phyloP scores from a whole-genome alignment of 1,140 invertebrate species.

The Zaprionus taronus region DNA sequence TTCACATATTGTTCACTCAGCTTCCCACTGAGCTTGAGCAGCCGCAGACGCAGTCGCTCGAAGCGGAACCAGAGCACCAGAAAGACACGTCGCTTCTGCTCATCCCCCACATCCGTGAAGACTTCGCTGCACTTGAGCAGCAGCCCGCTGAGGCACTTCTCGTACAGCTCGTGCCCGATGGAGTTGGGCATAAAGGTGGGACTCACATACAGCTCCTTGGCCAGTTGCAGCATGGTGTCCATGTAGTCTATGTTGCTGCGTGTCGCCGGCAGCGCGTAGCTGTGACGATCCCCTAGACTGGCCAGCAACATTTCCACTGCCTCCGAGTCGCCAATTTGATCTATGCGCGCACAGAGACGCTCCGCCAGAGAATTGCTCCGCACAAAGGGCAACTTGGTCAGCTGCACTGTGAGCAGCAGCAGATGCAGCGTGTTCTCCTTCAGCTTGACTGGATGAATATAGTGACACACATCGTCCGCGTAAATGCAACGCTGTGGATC shows the following conservation, averaged over 20 bases:
- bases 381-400: constrained; percentile 87
- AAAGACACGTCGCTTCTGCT: constrained; percentile 84
- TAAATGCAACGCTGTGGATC: constrained; percentile 88
- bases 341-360: constrained; percentile 70
- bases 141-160: constrained; percentile 85
- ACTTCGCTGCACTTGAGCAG: constrained; percentile 83
- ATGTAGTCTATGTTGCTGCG: background rate
- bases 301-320: constrained; percentile 84
- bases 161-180: constrained; percentile 87
- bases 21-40: constrained; percentile 85
- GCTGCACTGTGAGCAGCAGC: constrained; percentile 85
- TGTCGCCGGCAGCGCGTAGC: constrained; percentile 26
- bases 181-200: constrained; percentile 87
- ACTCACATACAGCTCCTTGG: constrained; percentile 82
- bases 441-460: constrained; percentile 88
- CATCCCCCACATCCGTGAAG: constrained; percentile 62
- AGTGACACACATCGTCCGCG: constrained; percentile 87
- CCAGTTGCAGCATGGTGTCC: constrained; percentile 43
- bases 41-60: constrained; percentile 85
- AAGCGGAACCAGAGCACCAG: constrained; percentile 87
- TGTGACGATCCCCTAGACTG: constrained; percentile 35
- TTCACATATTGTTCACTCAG: constrained; percentile 83
- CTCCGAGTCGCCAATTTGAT: constrained; percentile 84
- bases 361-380: constrained; percentile 84
- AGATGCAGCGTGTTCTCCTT: constrained; percentile 85